Base-by-base conservation (phyloP, 2,888 invertebrate species). In the Acanthococcus lagerstroemiae region DNA sequence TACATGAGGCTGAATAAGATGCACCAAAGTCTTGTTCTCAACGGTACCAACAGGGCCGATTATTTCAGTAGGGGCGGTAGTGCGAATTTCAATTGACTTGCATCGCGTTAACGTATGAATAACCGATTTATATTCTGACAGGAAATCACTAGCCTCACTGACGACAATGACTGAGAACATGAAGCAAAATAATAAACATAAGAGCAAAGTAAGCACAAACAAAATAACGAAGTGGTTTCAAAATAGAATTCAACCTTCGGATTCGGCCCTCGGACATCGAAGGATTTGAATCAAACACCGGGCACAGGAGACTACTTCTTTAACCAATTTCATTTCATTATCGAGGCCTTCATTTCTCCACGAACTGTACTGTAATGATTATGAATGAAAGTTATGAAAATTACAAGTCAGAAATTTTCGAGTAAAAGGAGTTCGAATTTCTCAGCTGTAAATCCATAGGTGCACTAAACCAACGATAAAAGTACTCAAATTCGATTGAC, bases 291-390 rank as follows among this genome's bases (percentile, higher is more conserved):
- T 21, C 7, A 63, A 44, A 22, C 7, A 26, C 6, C 63, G 63
- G 37, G 37, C 37, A 54, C 22, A 17, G 6, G 30, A 24, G 22
- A 63, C 52, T 5, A 37, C n/a, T 24, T 54, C 30, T 54, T 37
- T 63, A 4, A 54, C 30, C 17, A 52, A 44, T 12, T 52, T 19
- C 19, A 63, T 63, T 37, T 63, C 54, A 48, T 54, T 52, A 6
- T 22, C 37, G 7, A 52, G 2, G 0, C 30, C 9, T 1, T 44
- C 24, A 37, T 63, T 63, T 44, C 54, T 37, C 63, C 63, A 63
- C 12, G 30, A 17, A 19, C 15, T 15, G 15, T 54, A 63, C 63
- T 63, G 44, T n/a, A 19, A 60, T n/a, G 19, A 17, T 45, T 17
- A n/a, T n/a, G n/a, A n/a, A n/a, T n/a, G n/a, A n/a, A n/a, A n/a